A percentile compares a stretch with the other conserved stretches of the same genome.
phyloP scores from a whole-genome alignment of 2,797 vertebrate species.

The Poeciliopsis turneri region DNA sequence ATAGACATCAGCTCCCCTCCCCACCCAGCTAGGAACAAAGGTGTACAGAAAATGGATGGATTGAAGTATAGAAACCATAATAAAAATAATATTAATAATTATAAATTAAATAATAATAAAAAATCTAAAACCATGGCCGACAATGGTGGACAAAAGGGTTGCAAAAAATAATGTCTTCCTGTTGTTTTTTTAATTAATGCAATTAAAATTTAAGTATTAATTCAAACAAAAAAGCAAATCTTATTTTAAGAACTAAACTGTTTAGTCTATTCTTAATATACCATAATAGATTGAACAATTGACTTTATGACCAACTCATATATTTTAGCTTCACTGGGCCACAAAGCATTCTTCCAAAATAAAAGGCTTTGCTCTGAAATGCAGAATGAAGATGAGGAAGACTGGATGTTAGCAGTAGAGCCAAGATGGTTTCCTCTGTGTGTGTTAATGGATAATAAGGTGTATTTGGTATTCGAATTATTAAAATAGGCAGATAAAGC shows the following conservation, averaged over 20 bases:
- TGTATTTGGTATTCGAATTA: not conserved
- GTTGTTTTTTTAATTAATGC: not conserved
- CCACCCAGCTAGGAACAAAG: too few relatives aligned
- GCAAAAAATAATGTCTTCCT: not conserved
- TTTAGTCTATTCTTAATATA: too few relatives aligned
- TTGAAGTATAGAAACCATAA: not conserved
- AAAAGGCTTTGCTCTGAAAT: not conserved
- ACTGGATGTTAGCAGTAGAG: not conserved
- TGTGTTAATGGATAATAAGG: not conserved
- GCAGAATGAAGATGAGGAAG: not conserved
- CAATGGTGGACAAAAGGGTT: not conserved
- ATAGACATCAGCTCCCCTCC: too few relatives aligned
- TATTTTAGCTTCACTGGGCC: not conserved
- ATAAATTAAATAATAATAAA: too few relatives aligned
- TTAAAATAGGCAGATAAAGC: not conserved
- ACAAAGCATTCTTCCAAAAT: not conserved
- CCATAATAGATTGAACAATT: too few relatives aligned
- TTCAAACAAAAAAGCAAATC: too few relatives aligned
- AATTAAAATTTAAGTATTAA: too few relatives aligned
- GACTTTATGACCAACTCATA: too few relatives aligned
- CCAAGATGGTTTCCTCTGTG: not conserved
- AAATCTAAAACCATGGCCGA: too few relatives aligned
- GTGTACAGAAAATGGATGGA: too few relatives aligned
- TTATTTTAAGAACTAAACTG: too few relatives aligned
- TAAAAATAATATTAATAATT: too few relatives aligned